These are phyloP conservation scores for Baronia brevicornis DNA, from an alignment of 2,888 invertebrate genomes.

Conservation along the genomic window DNA sequence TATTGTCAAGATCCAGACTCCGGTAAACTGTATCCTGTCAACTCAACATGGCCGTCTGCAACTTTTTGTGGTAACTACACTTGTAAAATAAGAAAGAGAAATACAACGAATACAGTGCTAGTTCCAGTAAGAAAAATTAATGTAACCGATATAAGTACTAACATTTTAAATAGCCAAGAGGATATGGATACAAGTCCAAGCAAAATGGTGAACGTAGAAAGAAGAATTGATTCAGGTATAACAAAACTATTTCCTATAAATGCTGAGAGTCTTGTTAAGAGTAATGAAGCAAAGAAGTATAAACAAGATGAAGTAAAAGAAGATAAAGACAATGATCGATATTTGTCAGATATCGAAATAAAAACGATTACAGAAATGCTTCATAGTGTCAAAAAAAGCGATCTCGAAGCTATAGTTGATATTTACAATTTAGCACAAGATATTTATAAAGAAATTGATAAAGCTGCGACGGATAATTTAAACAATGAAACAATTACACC, in stretches of 20 bases:
- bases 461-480: conserved; percentile 23
- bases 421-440: conserved; percentile 62
- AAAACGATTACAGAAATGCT: conserved; percentile 45
- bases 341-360: conserved; percentile 52
- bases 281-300: conserved; percentile 9
- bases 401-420: conserved; percentile 58
- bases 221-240: conserved; percentile 4
- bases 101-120: conserved; percentile 26
- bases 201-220: conserved; percentile 19
- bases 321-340: conserved; percentile 35
- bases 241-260: conserved; percentile 4
- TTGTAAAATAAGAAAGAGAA: conserved; percentile 47
- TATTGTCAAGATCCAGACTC: conserved; percentile 67
- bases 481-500: conserved; percentile 23
- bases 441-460: conserved; percentile 55
- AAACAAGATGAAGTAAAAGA: neutral
- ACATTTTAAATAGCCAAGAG: conserved; percentile 11
- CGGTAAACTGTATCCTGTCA: conserved; percentile 45
- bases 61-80: conserved; percentile 65
- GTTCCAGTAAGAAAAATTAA: conserved; percentile 33
- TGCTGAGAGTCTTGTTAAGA: conserved; percentile 10
- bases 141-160: conserved; percentile 24
- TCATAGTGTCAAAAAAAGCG: conserved; percentile 54
- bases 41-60: conserved; percentile 55
- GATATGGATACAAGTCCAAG: conserved; percentile 23